Percentiles rank a stretch among this genome's conserved stretches.
These are phyloP conservation scores for Drosophila recens DNA, from an alignment of 2,888 invertebrate genomes.

Conservation along the genomic window DNA sequence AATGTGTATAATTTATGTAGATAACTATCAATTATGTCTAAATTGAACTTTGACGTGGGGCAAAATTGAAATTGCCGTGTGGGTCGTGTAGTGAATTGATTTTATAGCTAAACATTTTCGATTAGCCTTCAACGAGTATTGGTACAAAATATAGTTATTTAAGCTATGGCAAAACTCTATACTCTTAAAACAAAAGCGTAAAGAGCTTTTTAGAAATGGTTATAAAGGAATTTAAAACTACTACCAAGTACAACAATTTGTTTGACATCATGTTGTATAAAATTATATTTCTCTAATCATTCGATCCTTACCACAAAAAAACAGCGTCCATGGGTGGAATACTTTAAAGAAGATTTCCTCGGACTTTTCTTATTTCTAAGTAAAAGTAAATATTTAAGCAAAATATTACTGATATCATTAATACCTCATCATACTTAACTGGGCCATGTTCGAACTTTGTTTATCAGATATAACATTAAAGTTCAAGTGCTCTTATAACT, in stretches of 20 bases:
- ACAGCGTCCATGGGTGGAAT: no score
- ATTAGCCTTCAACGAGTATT: conserved; percentile 9
- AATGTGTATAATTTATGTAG: conserved; percentile 17
- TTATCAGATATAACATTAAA: background rate
- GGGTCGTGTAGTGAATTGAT: conserved; percentile 44
- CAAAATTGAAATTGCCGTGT: conserved; percentile 42
- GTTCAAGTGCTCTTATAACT: conserved; percentile 2
- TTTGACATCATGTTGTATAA: no score
- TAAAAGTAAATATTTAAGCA: background rate
- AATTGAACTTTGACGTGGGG: conserved; percentile 72
- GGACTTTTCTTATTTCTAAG: background rate
- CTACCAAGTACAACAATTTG: background rate
- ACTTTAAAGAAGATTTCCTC: no score
- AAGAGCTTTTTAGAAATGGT: background rate
- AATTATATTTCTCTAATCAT: no score
- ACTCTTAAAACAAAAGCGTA: background rate
- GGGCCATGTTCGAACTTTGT: background rate
- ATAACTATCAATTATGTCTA: conserved; percentile 65
- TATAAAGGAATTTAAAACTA: background rate
- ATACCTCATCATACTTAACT: background rate
- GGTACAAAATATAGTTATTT: background rate
- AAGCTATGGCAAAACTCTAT: background rate
- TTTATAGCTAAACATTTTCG: conserved; percentile 5
- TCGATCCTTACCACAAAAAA: no score
- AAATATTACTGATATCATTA: background rate